Conservation (phyloP, 1,140 invertebrate genomes). For the Drosophila tristis region DNA sequence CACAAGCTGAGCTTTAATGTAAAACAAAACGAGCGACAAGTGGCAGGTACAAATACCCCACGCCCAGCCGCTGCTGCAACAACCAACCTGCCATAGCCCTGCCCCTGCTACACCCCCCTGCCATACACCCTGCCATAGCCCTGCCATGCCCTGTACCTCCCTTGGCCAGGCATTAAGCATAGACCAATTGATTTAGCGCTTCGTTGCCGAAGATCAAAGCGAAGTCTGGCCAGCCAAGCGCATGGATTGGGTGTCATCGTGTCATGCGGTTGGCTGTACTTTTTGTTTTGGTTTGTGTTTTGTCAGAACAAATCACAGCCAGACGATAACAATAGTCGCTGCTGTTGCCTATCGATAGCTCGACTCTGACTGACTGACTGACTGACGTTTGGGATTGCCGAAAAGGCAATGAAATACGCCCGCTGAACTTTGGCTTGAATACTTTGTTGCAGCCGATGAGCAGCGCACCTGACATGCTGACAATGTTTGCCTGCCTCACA, state of each 20-base stretch:
- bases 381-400: no score
- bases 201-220: conserved; percentile 78
- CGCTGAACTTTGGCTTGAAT: conserved; percentile 9
- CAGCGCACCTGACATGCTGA: conserved; percentile 34
- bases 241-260: conserved; percentile 57
- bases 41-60: not conserved
- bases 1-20: conserved; percentile 63
- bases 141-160: not conserved
- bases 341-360: not conserved
- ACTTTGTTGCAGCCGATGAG: conserved; percentile 32
- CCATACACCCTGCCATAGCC: not conserved
- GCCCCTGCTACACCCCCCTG: not conserved
- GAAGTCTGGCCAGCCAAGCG: conserved; percentile 16
- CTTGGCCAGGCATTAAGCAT: conserved; percentile 30
- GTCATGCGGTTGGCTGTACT: conserved; percentile 46
- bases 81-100: not conserved
- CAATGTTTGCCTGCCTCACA: conserved; percentile 41
- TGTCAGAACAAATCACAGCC: no score
- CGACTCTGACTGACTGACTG: not conserved
- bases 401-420: not conserved
- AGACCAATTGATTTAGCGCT: conserved; percentile 80
- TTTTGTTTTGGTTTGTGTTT: not conserved
- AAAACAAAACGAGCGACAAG: conserved; percentile 66
- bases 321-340: not conserved
- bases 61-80: no score